phyloP scores from a whole-genome alignment of 1,140 invertebrate species.

The Phymorhynchus buccinoides region DNA sequence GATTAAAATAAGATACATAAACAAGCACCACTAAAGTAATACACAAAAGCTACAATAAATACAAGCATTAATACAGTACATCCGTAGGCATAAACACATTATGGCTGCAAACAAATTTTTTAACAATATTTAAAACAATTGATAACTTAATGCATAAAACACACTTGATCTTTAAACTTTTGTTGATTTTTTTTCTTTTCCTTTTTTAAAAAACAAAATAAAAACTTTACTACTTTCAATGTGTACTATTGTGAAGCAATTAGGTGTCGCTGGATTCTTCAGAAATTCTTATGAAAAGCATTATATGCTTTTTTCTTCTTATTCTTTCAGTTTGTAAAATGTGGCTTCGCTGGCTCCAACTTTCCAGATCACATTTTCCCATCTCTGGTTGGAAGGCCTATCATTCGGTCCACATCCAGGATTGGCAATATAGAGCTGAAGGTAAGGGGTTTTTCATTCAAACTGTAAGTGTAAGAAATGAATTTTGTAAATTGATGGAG shows the following conservation, averaged over 20 bases:
- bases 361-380: slow-evolving; percentile 99
- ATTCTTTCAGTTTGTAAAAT: slow-evolving; percentile 97
- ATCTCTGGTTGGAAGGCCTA: slow-evolving; percentile 97
- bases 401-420: slow-evolving; percentile 96
- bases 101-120: too few relatives aligned
- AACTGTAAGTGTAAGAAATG: not conserved
- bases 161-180: too few relatives aligned
- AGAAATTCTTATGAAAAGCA: not conserved
- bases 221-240: too few relatives aligned
- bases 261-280: not conserved
- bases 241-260: not conserved
- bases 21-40: too few relatives aligned
- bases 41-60: too few relatives aligned
- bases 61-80: too few relatives aligned
- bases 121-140: too few relatives aligned
- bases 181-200: not conserved
- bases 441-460: slow-evolving; percentile 77
- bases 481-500: not conserved
- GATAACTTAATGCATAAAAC: too few relatives aligned
- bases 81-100: too few relatives aligned
- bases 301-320: slow-evolving; percentile 26
- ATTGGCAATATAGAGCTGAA: slow-evolving; percentile 99
- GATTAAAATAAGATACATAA: too few relatives aligned
- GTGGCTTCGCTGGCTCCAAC: slow-evolving; percentile 98
- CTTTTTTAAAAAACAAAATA: not conserved